Evolutionary conservation across 2,888 invertebrate genomes (phyloP).

Genomic region (Eremobia ochroleuca): DNA sequence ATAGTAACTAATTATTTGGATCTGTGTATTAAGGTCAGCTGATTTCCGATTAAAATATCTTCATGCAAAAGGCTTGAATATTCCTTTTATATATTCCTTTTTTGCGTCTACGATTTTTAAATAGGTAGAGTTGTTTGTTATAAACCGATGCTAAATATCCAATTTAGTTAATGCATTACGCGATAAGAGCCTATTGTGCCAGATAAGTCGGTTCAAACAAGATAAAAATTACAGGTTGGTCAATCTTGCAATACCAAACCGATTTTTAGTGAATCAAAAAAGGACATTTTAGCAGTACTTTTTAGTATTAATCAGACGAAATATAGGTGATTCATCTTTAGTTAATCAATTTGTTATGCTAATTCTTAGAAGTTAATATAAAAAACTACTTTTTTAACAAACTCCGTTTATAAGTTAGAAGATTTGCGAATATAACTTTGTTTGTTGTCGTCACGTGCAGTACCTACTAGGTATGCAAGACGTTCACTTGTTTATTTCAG

Average conservation of each 20-base stretch:
- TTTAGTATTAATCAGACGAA: background rate
- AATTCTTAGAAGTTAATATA: background rate
- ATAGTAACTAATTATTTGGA: background rate
- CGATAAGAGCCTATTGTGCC: constrained; percentile 29
- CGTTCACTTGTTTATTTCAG: constrained; percentile 73
- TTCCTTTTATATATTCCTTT: too few species aligned
- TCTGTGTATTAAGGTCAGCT: background rate
- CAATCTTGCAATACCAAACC: constrained; percentile 2
- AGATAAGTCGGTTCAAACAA: constrained; percentile 30
- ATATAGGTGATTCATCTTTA: constrained; percentile 1
- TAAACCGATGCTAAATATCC: background rate
- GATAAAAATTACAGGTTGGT: constrained; percentile 30
- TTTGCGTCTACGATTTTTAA: background rate
- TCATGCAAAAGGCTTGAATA: too few species aligned
- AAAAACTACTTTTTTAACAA: background rate
- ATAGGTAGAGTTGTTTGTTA: background rate
- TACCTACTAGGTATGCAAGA: constrained; percentile 14
- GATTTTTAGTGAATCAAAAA: constrained; percentile 18
- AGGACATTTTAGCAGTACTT: background rate
- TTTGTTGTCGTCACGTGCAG: constrained; percentile 80
- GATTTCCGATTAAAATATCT: background rate
- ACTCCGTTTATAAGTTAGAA: background rate
- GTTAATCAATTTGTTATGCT: background rate
- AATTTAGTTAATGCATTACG: constrained; percentile 37
- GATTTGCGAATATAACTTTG: constrained; percentile 18